Evolutionary conservation across 2,113 vertebrate genomes (phyloP), one percentile per base, ranked within the genome.

Genomic region (Silurus meridionalis): DNA sequence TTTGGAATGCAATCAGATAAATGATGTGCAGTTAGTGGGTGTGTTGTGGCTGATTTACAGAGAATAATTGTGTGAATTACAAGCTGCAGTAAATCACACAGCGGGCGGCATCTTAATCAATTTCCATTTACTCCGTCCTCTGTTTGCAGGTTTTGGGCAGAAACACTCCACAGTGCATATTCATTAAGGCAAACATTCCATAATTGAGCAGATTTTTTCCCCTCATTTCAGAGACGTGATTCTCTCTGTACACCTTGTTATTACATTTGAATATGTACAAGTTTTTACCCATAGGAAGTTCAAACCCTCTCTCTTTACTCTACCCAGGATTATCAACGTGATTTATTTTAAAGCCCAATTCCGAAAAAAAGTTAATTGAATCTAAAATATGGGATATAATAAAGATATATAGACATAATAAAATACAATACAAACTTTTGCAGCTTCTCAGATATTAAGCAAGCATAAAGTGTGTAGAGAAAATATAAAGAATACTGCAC

Each of bases 381-480:
- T 37, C 37, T 37, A 37, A 21, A 19, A 37, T 11, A 80, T 13
- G 28, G 48, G 79, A 81, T 23, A 63, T 81, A 64, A 64, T 82
- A 82, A 52, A n/a, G 60, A 81, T 25, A n/a, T 64, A 64, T 64
- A 63, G 60, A 82, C 21, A 50, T 64, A 64, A 82, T 82, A 82
- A 82, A 50, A 64, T n/a, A 52, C 60, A 64, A 66, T 52, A 46
- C 6, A 57, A 80, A 61, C 58, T 58, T 37, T 8, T 58, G 58
- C 57, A 63, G 28, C 79, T 61, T 63, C 80, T 82, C 80, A 82
- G 80, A 82, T 82, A 82, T 82, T 48, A 82, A 82, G 61, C 63
- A 81, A 81, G 21, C 46, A 64, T 21, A 64, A 63, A 64, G n/a
- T n/a, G 37, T 63, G 80, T 60, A 21, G 17, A 58, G 58, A 37